A percentile compares a stretch with the other conserved stretches of the same genome.
phyloP scores from a whole-genome alignment of 2,797 vertebrate species.

The Poeciliopsis presidionis region DNA sequence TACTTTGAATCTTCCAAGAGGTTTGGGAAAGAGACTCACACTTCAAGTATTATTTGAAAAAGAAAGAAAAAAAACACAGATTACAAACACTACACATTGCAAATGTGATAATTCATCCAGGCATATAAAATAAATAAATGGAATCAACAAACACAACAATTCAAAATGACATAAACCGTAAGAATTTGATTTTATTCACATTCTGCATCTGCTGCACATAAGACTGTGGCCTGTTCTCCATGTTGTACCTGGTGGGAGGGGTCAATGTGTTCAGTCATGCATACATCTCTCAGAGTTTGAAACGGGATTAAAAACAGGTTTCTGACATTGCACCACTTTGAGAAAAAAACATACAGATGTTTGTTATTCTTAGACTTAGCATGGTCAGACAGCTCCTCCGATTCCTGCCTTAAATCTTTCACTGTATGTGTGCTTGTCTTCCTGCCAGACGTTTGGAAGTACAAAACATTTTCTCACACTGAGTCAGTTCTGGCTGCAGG shows the following conservation, averaged over 20 bases:
- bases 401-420: conserved; percentile 47
- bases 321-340: conserved; percentile 44
- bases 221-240: not conserved
- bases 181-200: not conserved
- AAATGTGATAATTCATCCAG: not conserved
- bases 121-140: not conserved
- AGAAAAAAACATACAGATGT: conserved; percentile 51
- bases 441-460: conserved; percentile 16
- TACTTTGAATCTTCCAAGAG: too few relatives aligned
- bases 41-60: not conserved
- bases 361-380: conserved; percentile 78
- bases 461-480: conserved; percentile 24
- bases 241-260: conserved; percentile 28
- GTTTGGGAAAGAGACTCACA: not conserved
- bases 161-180: not conserved
- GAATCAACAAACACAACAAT: not conserved
- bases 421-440: conserved; percentile 12
- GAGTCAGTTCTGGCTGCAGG: conserved; percentile 10
- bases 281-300: conserved; percentile 46
- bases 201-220: conserved; percentile 1
- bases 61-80: not conserved
- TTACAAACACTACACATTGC: not conserved
- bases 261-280: conserved; percentile 75
- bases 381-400: conserved; percentile 64
- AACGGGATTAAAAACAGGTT: conserved; percentile 64